A percentile compares a stretch with the other conserved stretches of the same genome.
Evolutionary conservation across 2,797 vertebrate genomes (phyloP).

Genomic region (Eidolon dupreanum): DNA sequence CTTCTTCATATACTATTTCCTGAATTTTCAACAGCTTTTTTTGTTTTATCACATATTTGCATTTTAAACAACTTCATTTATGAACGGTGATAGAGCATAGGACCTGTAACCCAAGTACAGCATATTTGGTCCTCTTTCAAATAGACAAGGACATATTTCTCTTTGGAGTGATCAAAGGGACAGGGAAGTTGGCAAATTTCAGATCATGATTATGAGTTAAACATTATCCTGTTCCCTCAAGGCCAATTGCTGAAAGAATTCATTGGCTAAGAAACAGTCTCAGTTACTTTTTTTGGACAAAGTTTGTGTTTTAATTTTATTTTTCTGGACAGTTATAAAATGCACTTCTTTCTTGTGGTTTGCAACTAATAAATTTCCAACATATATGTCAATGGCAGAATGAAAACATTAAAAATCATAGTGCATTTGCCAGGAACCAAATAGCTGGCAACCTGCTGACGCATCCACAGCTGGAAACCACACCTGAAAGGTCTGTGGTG

Average conservation of each 20-base stretch:
- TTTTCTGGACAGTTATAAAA: conserved; percentile 56
- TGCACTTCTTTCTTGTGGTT: conserved; percentile 52
- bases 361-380: conserved; percentile 58
- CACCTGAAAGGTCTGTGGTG: not conserved
- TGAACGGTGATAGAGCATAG: not conserved
- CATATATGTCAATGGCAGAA: conserved; percentile 22
- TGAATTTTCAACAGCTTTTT: not conserved
- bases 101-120: not conserved
- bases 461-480: conserved; percentile 34
- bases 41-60: not conserved
- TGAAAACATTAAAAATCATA: conserved; percentile 45
- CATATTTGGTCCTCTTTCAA: conserved; percentile 50
- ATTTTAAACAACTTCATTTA: conserved; percentile 23
- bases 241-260: conserved; percentile 57
- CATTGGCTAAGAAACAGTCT: conserved; percentile 26
- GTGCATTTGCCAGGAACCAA: conserved; percentile 42
- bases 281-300: not conserved
- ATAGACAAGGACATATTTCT: conserved; percentile 36
- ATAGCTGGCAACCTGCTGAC: not conserved
- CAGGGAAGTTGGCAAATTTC: conserved; percentile 37
- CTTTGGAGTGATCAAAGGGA: conserved; percentile 57
- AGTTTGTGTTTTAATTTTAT: conserved; percentile 45
- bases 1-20: not conserved
- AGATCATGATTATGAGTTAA: conserved; percentile 51
- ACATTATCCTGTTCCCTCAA: conserved; percentile 36